Conservation (phyloP, 2,113 vertebrate species). For the Uria aalge region DNA sequence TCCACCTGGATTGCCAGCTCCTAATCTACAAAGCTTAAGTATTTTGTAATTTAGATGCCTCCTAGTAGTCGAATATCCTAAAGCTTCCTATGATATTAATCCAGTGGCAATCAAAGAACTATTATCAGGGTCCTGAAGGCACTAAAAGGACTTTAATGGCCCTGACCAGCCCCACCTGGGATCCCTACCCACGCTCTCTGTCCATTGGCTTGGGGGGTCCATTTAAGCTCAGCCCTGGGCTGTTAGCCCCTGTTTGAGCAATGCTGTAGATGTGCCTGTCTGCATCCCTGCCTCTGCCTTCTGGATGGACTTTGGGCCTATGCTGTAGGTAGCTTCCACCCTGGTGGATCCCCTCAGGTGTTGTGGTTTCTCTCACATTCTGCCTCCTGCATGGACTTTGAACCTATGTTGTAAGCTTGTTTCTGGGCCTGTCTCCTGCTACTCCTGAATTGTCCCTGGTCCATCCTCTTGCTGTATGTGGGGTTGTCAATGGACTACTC, state of each 20-base stretch:
- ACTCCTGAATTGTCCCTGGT: not conserved
- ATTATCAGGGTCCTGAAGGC: not conserved
- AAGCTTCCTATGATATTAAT: not conserved
- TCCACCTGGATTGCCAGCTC: not conserved
- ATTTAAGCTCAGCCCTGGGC: not conserved
- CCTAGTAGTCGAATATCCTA: not conserved
- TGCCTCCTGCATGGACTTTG: not conserved
- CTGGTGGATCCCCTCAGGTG: fast-evolving
- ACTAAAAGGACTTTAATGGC: not conserved
- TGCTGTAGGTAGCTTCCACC: not conserved
- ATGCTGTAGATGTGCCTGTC: fast-evolving
- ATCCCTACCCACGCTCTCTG: not conserved
- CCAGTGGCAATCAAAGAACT: not conserved
- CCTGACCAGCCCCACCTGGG: not conserved
- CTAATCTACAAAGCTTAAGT: not conserved
- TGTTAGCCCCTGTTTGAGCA: fast-evolving
- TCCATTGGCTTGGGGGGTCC: not conserved
- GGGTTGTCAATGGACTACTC: not conserved
- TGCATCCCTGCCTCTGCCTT: fast-evolving
- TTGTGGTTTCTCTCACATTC: not conserved
- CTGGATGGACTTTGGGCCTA: fast-evolving
- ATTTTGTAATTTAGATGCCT: not conserved
- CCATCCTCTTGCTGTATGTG: not conserved
- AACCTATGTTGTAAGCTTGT: fast-evolving
- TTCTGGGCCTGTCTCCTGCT: not conserved